Conservation (phyloP, 2,113 vertebrate genomes). For the Coryphaenoides rupestris region DNA sequence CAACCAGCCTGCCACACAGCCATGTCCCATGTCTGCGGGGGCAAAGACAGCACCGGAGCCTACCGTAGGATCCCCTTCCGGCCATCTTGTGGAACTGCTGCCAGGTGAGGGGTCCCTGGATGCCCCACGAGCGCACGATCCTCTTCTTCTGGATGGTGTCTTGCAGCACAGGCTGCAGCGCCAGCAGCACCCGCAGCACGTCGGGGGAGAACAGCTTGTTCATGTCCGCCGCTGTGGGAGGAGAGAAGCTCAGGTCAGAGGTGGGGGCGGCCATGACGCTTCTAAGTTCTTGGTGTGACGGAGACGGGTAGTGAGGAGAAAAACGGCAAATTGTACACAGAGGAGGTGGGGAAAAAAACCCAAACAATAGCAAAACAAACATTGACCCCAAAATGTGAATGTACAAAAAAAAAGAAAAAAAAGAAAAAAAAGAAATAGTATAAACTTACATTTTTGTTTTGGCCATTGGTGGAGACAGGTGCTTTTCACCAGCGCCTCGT, state of each 20-base stretch:
- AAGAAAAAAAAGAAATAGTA: too few species aligned
- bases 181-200: constrained; percentile 92
- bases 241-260: not conserved
- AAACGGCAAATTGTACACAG: too few species aligned
- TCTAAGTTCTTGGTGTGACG: too few species aligned
- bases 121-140: constrained; percentile 93
- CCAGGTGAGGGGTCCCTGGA: constrained; percentile 97
- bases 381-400: too few species aligned
- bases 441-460: constrained; percentile 87
- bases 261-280: not conserved
- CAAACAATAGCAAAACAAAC: too few species aligned
- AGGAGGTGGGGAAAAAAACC: too few species aligned
- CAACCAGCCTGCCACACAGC: too few species aligned
- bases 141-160: constrained; percentile 98
- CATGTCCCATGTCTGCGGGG: too few species aligned
- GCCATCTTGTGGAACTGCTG: constrained; percentile 99
- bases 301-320: too few species aligned
- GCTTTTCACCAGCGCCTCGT: constrained; percentile 94
- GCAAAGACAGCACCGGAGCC: constrained; percentile 2
- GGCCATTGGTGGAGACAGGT: constrained; percentile 97
- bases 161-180: constrained; percentile 95
- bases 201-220: constrained; percentile 97
- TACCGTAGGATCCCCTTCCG: constrained; percentile 96
- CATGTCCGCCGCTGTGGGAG: constrained; percentile 81
- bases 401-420: too few species aligned